Evolutionary conservation across 2,888 invertebrate species (phyloP), one percentile per base, ranked within the genome.

Genomic region (Scaptomyza flava): DNA sequence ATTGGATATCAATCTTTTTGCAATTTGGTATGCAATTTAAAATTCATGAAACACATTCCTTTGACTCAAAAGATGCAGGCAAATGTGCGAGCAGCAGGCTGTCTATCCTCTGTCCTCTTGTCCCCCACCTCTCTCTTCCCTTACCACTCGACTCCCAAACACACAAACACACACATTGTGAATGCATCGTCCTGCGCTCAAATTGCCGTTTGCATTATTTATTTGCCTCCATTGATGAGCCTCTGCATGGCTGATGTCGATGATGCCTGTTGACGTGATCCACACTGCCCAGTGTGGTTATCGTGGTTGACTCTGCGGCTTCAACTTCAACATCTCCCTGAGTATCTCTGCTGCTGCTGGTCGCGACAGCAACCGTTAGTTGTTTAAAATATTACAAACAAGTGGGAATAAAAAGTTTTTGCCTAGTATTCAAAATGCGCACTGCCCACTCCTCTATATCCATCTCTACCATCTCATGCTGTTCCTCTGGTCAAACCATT

Each of bases 1-100:
- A 90, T 89, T 89, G 89, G 89, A 87, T 90, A 90, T 90, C 89
- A 89, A 90, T 89, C 90, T 89, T 85, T 88, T 88, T 87, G 89
- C 90, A 89, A 90, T 90, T 89, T 89, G 82, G 87, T 88, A 88
- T 79, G 88, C 84, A 89, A 89, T 89, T 89, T 89, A 86, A 89
- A 89, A 89, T 89, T 90, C 90, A 89, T 89, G 90, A 89, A 88
- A 87, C 84, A 89, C 84, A 89, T 89, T 89, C 90, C 87, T 89
- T 90, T 89, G 86, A 86, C 77, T 82, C 79, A 85, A 89, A 89
- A 89, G 89, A 87, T 79, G 83, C 83, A 83, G 83, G 87, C 88
- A 83, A 83, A 83, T 88, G 83, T 77, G 77, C 59, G 75, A 68
- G 63, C 63, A 66, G 62, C 58, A 53, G 57, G 46, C 64, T 43